These are phyloP conservation scores for Brenthis hecate DNA, from an alignment of 2,888 invertebrate genomes.

Conservation along the genomic window DNA sequence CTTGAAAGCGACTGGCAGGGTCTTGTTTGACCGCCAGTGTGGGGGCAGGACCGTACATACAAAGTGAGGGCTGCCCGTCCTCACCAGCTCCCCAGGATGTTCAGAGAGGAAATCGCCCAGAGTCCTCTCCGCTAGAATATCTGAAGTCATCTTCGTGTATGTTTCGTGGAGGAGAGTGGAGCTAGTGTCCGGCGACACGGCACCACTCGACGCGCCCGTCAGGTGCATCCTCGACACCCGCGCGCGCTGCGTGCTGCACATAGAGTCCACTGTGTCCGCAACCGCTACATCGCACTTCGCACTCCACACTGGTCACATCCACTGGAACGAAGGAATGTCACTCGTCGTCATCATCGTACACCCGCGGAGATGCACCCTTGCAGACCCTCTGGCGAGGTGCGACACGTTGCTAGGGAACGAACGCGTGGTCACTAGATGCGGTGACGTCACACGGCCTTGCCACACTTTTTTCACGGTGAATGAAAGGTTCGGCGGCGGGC, in stretches of 20 bases:
- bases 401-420: slow-evolving; percentile 78
- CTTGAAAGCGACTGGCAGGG: slow-evolving; percentile 97
- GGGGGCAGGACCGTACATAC: slow-evolving; percentile 97
- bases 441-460: slow-evolving; percentile 83
- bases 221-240: slow-evolving; percentile 81
- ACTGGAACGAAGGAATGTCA: slow-evolving; percentile 53
- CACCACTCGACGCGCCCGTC: slow-evolving; percentile 77
- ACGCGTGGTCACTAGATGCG: slow-evolving; percentile 78
- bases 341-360: slow-evolving; percentile 54
- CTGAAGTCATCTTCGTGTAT: slow-evolving; percentile 94
- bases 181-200: slow-evolving; percentile 87
- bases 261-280: slow-evolving; percentile 59
- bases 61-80: slow-evolving; percentile 96
- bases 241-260: slow-evolving; percentile 79
- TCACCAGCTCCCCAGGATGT: slow-evolving; percentile 95
- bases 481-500: slow-evolving; percentile 84
- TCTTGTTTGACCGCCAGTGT: slow-evolving; percentile 99
- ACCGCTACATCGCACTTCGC: slow-evolving; percentile 67
- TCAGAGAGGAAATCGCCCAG: slow-evolving; percentile 93
- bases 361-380: slow-evolving; percentile 37
- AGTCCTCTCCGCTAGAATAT: slow-evolving; percentile 93
- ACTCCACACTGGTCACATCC: slow-evolving; percentile 54
- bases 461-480: slow-evolving; percentile 84
- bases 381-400: slow-evolving; percentile 43
- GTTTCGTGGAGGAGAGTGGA: slow-evolving; percentile 89